Evolutionary conservation across 2,888 invertebrate species (phyloP), one percentile per base, ranked within the genome.

Genomic region (Chrysolina oricalcia): DNA sequence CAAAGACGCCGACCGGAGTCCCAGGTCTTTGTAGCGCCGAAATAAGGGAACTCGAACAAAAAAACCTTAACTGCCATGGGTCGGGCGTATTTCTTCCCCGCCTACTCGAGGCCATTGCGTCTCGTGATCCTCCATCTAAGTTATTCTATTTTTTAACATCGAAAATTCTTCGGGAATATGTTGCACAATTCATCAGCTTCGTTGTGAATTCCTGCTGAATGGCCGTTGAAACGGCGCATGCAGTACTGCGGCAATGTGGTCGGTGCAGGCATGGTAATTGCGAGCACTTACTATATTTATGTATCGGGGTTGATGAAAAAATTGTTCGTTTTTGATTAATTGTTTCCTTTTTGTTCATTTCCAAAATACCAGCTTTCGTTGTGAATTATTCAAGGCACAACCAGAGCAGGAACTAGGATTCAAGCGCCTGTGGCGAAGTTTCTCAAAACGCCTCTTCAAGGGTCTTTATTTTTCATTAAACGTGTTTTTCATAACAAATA

Each of bases 41-140:
- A 86, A 86, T 86, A 85, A 84, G 84, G 85, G 85, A 86, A 86
- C 83, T 82, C 83, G 83, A 83, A 83, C 83, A 83, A 84, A 85
- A 85, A 87, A 86, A 82, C 70, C 81, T 78, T 77, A 73, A 79
- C 78, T 72, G 78, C 73, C 76, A 80, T 82, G 85, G 86, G 87
- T 84, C 86, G 86, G 86, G 83, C 84, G 81, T 80, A 82, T 79
- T 77, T 78, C 81, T 80, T 81, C 84, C 84, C 85, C 86, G 86
- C 86, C 86, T 85, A 86, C 85, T 78, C 35, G 83, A 78, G 78
- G 84, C 67, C 67, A 67, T 67, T 67, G 50, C 67, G n/a, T 67
- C 67, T 50, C 23, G 21, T 50, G 67, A 27, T 67, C 67, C 50
- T 67, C 67, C 50, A 50, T 67, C 50, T 67, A 46, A 50, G 50